Evolutionary conservation across 2,113 vertebrate genomes (phyloP).

Genomic region (Osmerus eperlanus): DNA sequence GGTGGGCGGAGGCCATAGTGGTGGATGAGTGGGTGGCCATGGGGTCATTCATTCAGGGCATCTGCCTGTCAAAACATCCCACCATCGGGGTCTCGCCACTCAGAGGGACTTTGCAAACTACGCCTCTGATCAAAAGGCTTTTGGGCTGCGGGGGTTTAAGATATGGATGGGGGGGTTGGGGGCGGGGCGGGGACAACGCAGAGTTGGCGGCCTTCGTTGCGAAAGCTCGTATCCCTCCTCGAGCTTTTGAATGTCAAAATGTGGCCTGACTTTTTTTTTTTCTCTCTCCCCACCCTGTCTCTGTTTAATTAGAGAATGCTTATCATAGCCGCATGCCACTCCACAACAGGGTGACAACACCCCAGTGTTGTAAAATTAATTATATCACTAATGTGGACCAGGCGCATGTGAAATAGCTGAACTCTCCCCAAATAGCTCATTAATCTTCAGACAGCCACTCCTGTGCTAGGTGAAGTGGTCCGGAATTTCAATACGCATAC

Average conservation of each 20-base stretch:
- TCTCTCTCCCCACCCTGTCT: conserved; percentile 10
- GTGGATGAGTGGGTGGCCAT: background rate
- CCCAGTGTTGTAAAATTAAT: conserved; percentile 85
- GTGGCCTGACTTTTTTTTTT: conserved; percentile 25
- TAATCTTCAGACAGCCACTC: conserved; percentile 81
- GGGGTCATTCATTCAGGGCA: background rate
- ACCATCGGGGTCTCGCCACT: conserved; percentile 4
- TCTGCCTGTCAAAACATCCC: conserved; percentile 11
- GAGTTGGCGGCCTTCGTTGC: background rate
- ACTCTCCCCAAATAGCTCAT: conserved; percentile 81
- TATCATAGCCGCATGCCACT: conserved; percentile 71
- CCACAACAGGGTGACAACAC: conserved; percentile 73
- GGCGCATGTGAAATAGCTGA: conserved; percentile 76
- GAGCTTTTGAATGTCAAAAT: conserved; percentile 68
- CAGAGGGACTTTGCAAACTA: conserved; percentile 15
- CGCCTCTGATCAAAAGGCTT: conserved; percentile 3
- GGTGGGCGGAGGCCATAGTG: background rate
- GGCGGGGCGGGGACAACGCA: background rate
- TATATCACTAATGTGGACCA: conserved; percentile 75
- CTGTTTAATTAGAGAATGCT: conserved; percentile 84
- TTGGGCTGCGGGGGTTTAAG: conserved; percentile 9
- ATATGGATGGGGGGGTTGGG: background rate
- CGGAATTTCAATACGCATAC: conserved; percentile 69
- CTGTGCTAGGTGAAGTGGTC: conserved; percentile 67
- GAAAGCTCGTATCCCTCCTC: conserved; percentile 30